These are phyloP conservation scores for Lumbricus terrestris DNA, from an alignment of 2,888 invertebrate genomes.

Conservation along the genomic window DNA sequence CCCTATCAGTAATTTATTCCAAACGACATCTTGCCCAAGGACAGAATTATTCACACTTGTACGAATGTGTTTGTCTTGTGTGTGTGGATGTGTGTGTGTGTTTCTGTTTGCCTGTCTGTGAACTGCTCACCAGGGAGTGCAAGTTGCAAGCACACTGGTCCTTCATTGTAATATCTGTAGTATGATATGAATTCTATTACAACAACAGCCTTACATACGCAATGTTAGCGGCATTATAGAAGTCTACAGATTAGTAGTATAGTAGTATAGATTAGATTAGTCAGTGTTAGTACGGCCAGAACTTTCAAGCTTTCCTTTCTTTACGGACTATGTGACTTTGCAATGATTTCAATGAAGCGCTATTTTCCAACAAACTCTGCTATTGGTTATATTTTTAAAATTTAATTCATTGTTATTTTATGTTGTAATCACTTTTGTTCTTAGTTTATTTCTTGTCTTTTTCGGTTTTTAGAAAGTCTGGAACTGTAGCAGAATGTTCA, in stretches of 20 bases:
- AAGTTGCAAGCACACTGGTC: neutral
- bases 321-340: neutral
- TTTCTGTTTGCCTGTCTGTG: neutral
- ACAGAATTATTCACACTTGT: neutral
- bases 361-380: neutral
- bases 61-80: neutral
- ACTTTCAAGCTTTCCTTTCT: neutral
- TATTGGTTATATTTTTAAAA: neutral
- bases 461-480: neutral
- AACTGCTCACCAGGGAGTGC: neutral
- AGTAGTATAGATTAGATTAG: neutral
- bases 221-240: neutral
- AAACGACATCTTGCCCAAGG: neutral
- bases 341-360: neutral
- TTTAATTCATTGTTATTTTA: neutral
- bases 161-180: neutral
- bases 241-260: no score
- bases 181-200: neutral
- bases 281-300: neutral
- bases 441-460: no score
- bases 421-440: neutral
- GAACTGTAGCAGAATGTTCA: neutral
- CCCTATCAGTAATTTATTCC: neutral
- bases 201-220: neutral
- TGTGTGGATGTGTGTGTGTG: neutral